Percentiles rank a stretch among this genome's conserved stretches.
phyloP scores from a whole-genome alignment of 1,140 invertebrate species.

The Zaprionus ghesquierei region DNA sequence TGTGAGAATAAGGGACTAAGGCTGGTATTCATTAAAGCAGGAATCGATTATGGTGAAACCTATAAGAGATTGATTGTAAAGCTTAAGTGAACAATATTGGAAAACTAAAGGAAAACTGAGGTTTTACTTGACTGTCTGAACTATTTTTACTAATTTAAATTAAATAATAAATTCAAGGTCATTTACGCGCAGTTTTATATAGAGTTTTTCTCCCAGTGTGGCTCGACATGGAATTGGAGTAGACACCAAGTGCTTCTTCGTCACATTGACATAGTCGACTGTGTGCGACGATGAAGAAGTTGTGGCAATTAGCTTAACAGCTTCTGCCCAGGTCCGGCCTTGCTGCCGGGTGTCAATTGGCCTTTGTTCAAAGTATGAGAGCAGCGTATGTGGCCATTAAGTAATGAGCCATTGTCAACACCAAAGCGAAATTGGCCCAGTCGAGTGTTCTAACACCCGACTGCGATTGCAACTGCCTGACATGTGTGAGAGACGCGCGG shows the following conservation, averaged over 20 bases:
- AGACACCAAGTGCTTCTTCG: constrained; percentile 29
- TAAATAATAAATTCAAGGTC: background rate
- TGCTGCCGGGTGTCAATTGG: constrained; percentile 59
- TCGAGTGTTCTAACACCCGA: constrained; percentile 2
- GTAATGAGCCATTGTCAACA: constrained; percentile 71
- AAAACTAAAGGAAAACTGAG: too few species aligned
- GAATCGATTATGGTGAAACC: background rate
- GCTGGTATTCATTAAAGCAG: background rate
- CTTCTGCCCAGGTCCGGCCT: constrained; percentile 47
- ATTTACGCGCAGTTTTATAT: background rate
- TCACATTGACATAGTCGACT: constrained; percentile 71
- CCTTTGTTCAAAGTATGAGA: constrained; percentile 41
- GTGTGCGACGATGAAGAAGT: constrained; percentile 48
- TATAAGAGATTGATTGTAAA: too few species aligned
- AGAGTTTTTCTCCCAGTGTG: background rate
- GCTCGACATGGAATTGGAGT: constrained; percentile 1
- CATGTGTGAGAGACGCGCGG: background rate
- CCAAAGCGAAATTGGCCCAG: constrained; percentile 36
- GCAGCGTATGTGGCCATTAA: constrained; percentile 56
- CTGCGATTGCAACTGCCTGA: background rate
- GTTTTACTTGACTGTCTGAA: too few species aligned
- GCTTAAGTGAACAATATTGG: too few species aligned
- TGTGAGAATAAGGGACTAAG: background rate
- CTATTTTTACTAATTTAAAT: background rate
- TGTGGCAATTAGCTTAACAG: constrained; percentile 78